Evolutionary conservation across 2,113 vertebrate species (phyloP).

Genomic region (Oreotrochilus melanogaster): DNA sequence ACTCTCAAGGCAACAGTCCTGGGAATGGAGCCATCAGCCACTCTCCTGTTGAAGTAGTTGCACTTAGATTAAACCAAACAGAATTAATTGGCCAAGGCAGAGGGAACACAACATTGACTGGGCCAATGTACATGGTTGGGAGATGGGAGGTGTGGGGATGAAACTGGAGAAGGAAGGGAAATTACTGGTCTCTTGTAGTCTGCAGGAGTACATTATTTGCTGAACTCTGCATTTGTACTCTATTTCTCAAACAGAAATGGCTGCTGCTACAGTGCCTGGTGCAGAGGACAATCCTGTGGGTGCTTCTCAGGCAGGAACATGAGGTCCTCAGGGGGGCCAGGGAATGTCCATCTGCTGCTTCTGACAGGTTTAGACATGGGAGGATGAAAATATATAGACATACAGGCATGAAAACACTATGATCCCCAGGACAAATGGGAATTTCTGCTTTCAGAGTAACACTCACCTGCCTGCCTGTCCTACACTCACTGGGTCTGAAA

Average conservation of each 20-base stretch:
- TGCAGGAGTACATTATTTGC: not conserved
- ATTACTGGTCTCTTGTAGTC: not conserved
- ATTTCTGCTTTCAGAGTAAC: not conserved
- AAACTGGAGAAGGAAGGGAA: not conserved
- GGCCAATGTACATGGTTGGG: not conserved
- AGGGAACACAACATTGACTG: not conserved
- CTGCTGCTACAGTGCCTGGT: not conserved
- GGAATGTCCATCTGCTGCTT: not conserved
- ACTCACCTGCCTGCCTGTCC: not conserved
- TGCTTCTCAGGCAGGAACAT: accelerated
- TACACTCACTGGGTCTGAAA: not conserved
- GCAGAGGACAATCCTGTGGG: not conserved
- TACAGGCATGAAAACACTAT: not conserved
- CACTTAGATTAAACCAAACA: not conserved
- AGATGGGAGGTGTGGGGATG: not conserved
- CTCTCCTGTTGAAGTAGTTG: not conserved
- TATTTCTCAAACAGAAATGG: accelerated
- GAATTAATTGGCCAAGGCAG: not conserved
- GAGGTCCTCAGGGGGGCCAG: not conserved
- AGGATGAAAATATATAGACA: not conserved
- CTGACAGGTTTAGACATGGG: not conserved
- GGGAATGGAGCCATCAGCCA: not conserved
- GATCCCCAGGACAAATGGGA: not conserved
- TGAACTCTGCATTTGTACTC: not conserved
- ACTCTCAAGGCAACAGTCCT: not conserved